These are phyloP conservation scores for Aporophyla lueneburgensis DNA, from an alignment of 2,888 invertebrate genomes.

Conservation along the genomic window DNA sequence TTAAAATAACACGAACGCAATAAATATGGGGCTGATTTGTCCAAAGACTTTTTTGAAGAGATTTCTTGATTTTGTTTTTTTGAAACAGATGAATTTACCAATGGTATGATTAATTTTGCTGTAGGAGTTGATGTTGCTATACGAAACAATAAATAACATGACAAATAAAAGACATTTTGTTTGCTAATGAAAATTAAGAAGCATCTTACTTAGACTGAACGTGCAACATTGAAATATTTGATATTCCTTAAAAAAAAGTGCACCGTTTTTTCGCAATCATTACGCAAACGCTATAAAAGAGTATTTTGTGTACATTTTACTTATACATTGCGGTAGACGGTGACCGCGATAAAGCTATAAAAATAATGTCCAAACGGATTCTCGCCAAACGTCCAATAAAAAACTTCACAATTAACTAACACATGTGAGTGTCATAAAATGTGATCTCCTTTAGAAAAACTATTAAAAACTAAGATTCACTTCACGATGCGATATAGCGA, in stretches of 20 bases:
- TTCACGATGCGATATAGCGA: conserved; percentile 57
- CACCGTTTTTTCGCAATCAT: conserved; percentile 7
- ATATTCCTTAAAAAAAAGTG: neutral
- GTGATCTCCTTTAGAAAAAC: conserved; percentile 66
- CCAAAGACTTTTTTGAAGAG: neutral
- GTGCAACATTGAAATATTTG: neutral
- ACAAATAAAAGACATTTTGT: neutral
- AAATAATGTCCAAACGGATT: conserved; percentile 63
- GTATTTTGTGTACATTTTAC: conserved; percentile 54
- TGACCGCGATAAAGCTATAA: conserved; percentile 69
- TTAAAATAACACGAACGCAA: conserved; percentile 34
- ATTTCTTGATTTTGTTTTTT: conserved; percentile 1
- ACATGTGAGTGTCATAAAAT: conserved; percentile 68
- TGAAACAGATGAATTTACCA: conserved; percentile 17
- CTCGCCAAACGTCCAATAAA: conserved; percentile 58
- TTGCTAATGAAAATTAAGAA: neutral
- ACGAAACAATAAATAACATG: neutral
- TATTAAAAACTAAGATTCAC: conserved; percentile 64
- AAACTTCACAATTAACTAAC: conserved; percentile 69
- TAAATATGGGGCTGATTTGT: conserved; percentile 22
- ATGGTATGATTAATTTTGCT: conserved; percentile 17
- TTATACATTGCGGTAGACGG: conserved; percentile 42
- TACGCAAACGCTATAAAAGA: conserved; percentile 14
- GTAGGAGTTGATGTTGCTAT: neutral
- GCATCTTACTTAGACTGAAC: neutral